phyloP scores from a whole-genome alignment of 2,888 invertebrate species.

The Lycaena phlaeas region DNA sequence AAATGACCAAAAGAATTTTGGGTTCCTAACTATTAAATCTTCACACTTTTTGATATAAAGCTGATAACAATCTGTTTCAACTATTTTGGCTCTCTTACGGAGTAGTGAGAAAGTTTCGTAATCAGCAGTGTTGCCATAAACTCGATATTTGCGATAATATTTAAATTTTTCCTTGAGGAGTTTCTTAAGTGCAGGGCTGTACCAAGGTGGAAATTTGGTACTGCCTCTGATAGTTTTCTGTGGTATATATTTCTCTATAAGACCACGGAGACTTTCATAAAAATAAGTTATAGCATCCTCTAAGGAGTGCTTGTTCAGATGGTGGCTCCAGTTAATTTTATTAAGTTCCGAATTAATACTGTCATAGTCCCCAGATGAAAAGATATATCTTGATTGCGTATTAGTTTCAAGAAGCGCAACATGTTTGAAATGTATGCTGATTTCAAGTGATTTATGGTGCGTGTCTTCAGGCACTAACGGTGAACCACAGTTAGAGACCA shows the following conservation, averaged over 20 bases:
- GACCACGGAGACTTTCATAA: background rate
- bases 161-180: conserved; percentile 7
- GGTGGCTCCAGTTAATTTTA: background rate
- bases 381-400: conserved; percentile 4
- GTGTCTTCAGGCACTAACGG: too few relatives aligned
- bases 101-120: conserved; percentile 3
- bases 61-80: conserved; percentile 3
- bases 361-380: conserved; percentile 2
- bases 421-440: background rate
- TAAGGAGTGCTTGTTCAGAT: background rate
- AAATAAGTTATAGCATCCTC: conserved; percentile 6
- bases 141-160: conserved; percentile 4
- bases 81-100: conserved; percentile 7
- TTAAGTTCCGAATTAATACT: background rate
- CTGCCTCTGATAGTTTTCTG: background rate
- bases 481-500: too few relatives aligned
- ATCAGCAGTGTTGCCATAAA: conserved; percentile 1
- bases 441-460: conserved; percentile 8
- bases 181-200: too few relatives aligned
- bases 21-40: conserved; percentile 1
- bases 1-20: conserved; percentile 10
- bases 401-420: background rate
- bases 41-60: conserved; percentile 4
- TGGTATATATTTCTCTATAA: background rate
- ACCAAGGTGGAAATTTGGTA: background rate